These are phyloP conservation scores for Albula goreensis DNA, from an alignment of 2,113 vertebrate genomes.

Conservation along the genomic window DNA sequence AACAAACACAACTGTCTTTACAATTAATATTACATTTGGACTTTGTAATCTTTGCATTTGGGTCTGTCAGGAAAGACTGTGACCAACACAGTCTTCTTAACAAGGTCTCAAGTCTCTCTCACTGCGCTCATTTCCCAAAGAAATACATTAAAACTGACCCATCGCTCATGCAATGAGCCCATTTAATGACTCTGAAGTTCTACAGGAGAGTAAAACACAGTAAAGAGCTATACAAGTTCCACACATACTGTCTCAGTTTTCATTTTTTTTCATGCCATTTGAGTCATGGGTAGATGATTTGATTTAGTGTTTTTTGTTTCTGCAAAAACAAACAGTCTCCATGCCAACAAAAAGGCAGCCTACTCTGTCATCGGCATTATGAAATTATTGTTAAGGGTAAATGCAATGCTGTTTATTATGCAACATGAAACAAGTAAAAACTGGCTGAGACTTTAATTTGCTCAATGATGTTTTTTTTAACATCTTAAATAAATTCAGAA, in stretches of 20 bases:
- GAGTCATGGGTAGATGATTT: slow-evolving; percentile 53
- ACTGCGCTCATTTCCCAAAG: not conserved
- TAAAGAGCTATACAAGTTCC: slow-evolving; percentile 14
- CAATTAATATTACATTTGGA: not conserved
- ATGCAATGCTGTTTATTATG: slow-evolving; percentile 27
- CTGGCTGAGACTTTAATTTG: slow-evolving; percentile 8
- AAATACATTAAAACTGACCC: not conserved
- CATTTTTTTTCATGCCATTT: slow-evolving; percentile 36
- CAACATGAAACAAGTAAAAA: slow-evolving; percentile 26
- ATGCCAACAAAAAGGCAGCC: slow-evolving; percentile 43
- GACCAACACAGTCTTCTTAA: not conserved
- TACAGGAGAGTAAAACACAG: not conserved
- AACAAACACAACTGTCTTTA: not conserved
- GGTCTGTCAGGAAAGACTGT: not conserved
- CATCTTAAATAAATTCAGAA: not conserved
- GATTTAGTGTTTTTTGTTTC: slow-evolving; percentile 46
- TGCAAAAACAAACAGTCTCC: slow-evolving; percentile 46
- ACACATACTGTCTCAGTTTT: slow-evolving; percentile 3
- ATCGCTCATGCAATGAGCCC: not conserved
- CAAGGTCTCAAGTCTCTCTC: not conserved
- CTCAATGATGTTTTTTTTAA: not conserved
- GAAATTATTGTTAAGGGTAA: slow-evolving; percentile 32
- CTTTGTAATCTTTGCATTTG: not conserved
- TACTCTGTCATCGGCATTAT: slow-evolving; percentile 34
- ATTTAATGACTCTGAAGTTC: not conserved